Evolutionary conservation across 2,797 vertebrate species (phyloP).

Genomic region (Mastacembelus armatus): DNA sequence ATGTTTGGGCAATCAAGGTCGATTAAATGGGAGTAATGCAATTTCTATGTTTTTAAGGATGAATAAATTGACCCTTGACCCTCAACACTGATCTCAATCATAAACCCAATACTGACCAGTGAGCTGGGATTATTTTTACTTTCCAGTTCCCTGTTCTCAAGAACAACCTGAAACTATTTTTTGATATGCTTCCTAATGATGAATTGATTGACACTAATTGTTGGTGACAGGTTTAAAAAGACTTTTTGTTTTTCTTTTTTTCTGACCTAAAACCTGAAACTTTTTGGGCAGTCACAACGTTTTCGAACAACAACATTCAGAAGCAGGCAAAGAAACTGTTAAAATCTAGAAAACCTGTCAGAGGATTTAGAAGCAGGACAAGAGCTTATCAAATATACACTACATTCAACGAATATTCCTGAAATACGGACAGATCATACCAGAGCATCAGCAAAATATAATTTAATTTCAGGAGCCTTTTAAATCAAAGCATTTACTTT

Average conservation of each 20-base stretch:
- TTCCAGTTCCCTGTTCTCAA: background rate
- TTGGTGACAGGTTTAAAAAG: too few relatives aligned
- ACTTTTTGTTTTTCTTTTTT: too few relatives aligned
- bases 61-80: background rate
- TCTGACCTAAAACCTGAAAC: background rate
- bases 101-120: background rate
- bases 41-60: constrained; percentile 3
- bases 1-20: background rate
- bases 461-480: background rate
- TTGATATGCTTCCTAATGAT: background rate
- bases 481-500: background rate
- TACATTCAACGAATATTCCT: too few relatives aligned
- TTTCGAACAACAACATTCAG: background rate
- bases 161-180: background rate
- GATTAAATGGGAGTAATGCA: background rate
- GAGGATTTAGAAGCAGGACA: background rate
- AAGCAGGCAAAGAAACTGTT: background rate
- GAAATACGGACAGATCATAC: background rate
- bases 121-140: background rate
- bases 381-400: too few relatives aligned
- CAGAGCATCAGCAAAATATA: background rate
- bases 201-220: background rate
- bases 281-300: background rate
- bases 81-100: constrained; percentile 19
- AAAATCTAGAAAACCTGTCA: constrained; percentile 4